These are phyloP conservation scores for Dolichotis patagonum DNA, from an alignment of 2,113 vertebrate species.

Conservation along the genomic window DNA sequence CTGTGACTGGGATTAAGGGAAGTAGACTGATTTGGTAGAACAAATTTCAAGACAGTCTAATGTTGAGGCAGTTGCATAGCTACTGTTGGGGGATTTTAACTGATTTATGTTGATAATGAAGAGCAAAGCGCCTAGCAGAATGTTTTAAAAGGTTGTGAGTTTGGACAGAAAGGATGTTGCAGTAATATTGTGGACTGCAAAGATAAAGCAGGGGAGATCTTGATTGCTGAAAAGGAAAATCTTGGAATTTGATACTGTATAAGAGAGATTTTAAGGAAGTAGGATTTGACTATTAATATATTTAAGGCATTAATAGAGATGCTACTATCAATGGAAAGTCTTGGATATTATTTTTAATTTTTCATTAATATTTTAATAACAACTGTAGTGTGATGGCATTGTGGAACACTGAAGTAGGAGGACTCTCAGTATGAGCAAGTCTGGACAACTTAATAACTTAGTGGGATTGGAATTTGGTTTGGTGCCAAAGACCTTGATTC, in stretches of 20 bases:
- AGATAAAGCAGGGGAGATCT: too few species aligned
- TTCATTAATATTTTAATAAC: background rate
- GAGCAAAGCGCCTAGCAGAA: too few species aligned
- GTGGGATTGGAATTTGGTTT: fast-evolving
- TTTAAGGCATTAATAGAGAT: background rate
- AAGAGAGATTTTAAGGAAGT: background rate
- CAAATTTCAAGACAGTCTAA: too few species aligned
- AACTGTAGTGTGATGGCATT: background rate
- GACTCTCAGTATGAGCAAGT: background rate
- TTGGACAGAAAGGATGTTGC: too few species aligned
- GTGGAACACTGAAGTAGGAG: background rate
- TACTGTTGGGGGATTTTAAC: too few species aligned
- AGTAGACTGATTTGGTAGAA: too few species aligned
- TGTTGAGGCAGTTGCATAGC: too few species aligned
- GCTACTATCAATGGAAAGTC: background rate
- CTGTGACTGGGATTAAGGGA: too few species aligned
- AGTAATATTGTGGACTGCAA: too few species aligned
- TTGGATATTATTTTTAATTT: background rate
- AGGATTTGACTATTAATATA: background rate
- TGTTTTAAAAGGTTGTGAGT: too few species aligned
- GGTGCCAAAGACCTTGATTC: background rate
- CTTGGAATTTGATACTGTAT: background rate
- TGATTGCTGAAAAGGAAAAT: background rate
- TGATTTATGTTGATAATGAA: too few species aligned
- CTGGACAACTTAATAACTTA: background rate